phyloP scores from a whole-genome alignment of 2,888 invertebrate genomes.

The Cotesia congregata region DNA sequence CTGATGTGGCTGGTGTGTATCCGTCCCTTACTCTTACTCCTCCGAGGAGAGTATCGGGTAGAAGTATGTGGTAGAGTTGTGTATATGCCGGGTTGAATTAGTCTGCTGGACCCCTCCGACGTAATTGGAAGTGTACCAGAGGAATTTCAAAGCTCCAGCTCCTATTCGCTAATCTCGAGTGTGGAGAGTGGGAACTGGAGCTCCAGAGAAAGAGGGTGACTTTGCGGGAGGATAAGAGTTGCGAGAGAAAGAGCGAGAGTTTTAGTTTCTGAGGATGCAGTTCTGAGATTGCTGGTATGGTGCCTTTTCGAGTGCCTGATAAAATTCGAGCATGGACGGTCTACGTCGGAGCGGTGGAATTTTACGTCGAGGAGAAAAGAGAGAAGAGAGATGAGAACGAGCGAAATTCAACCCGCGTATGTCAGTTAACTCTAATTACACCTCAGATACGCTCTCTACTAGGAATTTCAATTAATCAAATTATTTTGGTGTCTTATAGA shows the following conservation, averaged over 20 bases:
- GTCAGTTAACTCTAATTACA: slow-evolving; percentile 1
- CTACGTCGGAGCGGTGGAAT: slow-evolving; percentile 12
- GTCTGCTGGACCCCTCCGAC: slow-evolving; percentile 18
- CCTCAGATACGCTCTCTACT: background rate
- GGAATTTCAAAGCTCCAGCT: slow-evolving; percentile 21
- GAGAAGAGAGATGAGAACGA: too few species aligned
- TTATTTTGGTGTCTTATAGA: background rate
- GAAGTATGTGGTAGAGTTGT: too few species aligned
- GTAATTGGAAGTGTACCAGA: slow-evolving; percentile 35
- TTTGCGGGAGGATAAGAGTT: background rate
- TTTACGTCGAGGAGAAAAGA: background rate
- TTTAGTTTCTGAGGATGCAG: background rate
- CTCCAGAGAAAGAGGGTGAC: background rate
- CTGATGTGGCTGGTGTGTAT: slow-evolving; percentile 21
- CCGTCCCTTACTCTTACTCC: background rate
- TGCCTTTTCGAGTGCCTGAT: slow-evolving; percentile 34
- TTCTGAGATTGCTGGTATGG: background rate
- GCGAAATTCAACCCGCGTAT: background rate
- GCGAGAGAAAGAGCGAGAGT: slow-evolving; percentile 5
- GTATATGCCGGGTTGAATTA: background rate
- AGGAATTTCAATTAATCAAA: background rate
- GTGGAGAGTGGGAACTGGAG: background rate
- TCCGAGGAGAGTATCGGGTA: background rate
- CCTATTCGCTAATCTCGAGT: too few species aligned
- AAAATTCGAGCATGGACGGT: slow-evolving; percentile 22